Conservation (phyloP, 2,888 invertebrate species). For the Anthophora plumipes region DNA sequence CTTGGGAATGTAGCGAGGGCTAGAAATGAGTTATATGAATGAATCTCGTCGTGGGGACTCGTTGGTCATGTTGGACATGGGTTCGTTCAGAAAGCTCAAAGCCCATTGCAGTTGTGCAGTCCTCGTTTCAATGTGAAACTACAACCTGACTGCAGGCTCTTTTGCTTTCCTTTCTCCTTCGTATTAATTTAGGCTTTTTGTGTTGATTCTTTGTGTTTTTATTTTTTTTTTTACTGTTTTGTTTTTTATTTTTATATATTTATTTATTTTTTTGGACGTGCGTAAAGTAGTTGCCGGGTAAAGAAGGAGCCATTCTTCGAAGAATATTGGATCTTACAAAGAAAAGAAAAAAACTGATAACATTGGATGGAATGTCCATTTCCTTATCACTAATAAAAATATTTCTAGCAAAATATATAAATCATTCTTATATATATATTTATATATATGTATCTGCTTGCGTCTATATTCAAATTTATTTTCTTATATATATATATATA, state of each 20-base stretch:
- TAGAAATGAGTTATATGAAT: conserved; percentile 43
- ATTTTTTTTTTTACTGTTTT: not conserved
- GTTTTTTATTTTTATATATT: too few species aligned
- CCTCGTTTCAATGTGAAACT: not conserved
- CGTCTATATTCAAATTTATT: conserved; percentile 16
- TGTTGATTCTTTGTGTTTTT: too few species aligned
- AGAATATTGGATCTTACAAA: conserved; percentile 47
- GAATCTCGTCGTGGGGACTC: conserved; percentile 2
- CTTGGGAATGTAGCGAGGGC: conserved; percentile 20
- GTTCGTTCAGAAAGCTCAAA: conserved; percentile 7
- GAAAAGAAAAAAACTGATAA: conserved; percentile 57
- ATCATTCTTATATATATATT: conserved; percentile 57
- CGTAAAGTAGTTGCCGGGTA: conserved; percentile 57
- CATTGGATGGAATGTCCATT: conserved; percentile 74
- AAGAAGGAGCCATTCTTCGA: conserved; percentile 40
- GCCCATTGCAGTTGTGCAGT: conserved; percentile 30
- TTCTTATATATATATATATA: conserved; percentile 20
- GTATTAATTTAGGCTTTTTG: too few species aligned
- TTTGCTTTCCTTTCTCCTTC: not conserved
- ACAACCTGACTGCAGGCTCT: conserved; percentile 9
- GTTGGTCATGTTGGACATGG: not conserved
- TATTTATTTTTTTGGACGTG: conserved; percentile 18
- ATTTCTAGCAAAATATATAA: conserved; percentile 77
- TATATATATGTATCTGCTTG: conserved; percentile 28
- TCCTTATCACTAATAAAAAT: conserved; percentile 71